phyloP scores from a whole-genome alignment of 30 jellyfish, hydroid and myxozoan species.

The Hydractinia symbiolongicarpus region DNA sequence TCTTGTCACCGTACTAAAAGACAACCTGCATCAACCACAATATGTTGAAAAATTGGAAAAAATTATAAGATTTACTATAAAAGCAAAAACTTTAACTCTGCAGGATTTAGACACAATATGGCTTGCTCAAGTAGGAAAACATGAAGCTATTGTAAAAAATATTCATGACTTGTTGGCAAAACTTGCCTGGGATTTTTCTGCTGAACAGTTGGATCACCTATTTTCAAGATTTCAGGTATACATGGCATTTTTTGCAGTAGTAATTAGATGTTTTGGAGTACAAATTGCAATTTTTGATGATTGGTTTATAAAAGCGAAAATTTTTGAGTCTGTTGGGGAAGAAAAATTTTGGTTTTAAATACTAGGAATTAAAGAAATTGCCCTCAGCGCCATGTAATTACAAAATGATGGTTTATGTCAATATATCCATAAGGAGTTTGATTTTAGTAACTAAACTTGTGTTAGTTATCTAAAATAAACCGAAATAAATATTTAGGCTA shows the following conservation, averaged over 20 bases:
- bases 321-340: neutral
- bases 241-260: neutral
- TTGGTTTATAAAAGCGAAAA: neutral
- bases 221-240: constrained; percentile 92
- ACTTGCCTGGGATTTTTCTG: constrained; percentile 98
- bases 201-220: constrained; percentile 93
- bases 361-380: neutral
- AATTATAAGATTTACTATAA: constrained; percentile 82
- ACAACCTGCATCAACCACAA: constrained; percentile 98
- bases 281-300: neutral
- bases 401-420: too few relatives aligned
- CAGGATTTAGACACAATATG: constrained; percentile 92
- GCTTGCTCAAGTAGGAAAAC: constrained; percentile 95
- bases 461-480: too few relatives aligned
- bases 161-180: constrained; percentile 91
- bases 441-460: too few relatives aligned
- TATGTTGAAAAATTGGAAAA: constrained; percentile 92
- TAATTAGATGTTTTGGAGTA: neutral
- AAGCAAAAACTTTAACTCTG: constrained; percentile 76
- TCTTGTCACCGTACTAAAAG: constrained; percentile 76
- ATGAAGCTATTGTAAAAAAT: constrained; percentile 92
- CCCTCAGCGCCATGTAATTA: too few relatives aligned
- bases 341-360: neutral
- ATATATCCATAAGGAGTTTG: too few relatives aligned
- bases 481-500: constrained; percentile 36